Evolutionary conservation across 2,113 vertebrate species (phyloP).

Genomic region (Phycodurus eques): DNA sequence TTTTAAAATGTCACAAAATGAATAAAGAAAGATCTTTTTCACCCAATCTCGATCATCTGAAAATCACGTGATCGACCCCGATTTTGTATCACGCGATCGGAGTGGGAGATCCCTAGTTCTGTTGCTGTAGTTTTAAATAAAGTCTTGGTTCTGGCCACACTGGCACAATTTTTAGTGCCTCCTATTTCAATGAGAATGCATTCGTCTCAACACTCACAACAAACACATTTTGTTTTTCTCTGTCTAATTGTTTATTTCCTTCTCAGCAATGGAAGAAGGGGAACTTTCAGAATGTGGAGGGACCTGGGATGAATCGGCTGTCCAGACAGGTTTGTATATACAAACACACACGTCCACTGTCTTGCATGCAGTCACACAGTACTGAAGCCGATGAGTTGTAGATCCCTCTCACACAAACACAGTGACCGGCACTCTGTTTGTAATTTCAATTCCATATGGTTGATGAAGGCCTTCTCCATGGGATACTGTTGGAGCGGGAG

Average conservation of each 20-base stretch:
- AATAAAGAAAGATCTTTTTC: no score
- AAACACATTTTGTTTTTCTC: conserved; percentile 8
- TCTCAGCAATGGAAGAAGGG: conserved; percentile 86
- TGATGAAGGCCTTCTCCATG: conserved; percentile 62
- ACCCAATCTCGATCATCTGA: no score
- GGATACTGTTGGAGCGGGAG: conserved; percentile 36
- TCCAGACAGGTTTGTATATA: conserved; percentile 84
- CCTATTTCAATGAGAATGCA: not conserved
- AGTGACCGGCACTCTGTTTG: conserved; percentile 64
- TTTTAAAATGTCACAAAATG: no score
- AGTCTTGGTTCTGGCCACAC: not conserved
- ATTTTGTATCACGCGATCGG: no score
- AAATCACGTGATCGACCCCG: no score
- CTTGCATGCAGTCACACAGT: conserved; percentile 53
- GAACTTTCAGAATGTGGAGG: conserved; percentile 89
- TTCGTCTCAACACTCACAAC: not conserved
- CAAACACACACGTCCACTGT: conserved; percentile 61
- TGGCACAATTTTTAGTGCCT: not conserved
- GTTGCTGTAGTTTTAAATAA: not conserved
- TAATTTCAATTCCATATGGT: conserved; percentile 84
- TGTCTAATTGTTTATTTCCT: conserved; percentile 17
- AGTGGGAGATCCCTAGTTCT: not conserved
- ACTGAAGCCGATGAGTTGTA: conserved; percentile 30
- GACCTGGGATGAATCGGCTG: conserved; percentile 87
- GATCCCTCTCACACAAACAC: conserved; percentile 39